These are phyloP conservation scores for Rhynchomys soricoides DNA, from an alignment of 2,113 vertebrate species.

Conservation along the genomic window DNA sequence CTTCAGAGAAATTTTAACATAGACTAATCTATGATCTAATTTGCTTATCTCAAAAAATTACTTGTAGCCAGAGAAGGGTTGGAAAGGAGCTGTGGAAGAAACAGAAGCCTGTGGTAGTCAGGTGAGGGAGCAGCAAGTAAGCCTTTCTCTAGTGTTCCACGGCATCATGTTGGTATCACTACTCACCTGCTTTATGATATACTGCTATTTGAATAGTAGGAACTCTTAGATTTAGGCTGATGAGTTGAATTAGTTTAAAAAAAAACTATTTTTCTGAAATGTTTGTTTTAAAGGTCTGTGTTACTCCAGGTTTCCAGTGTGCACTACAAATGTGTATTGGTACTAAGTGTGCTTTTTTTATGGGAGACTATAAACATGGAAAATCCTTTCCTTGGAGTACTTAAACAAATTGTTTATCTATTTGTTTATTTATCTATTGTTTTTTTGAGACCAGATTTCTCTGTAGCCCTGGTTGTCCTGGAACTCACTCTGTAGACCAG, in stretches of 20 bases:
- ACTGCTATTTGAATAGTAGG: conserved; percentile 3
- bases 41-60: conserved; percentile 33
- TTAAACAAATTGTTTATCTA: too few relatives aligned
- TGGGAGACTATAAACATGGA: conserved; percentile 37
- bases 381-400: conserved; percentile 58
- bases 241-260: conserved; percentile 45
- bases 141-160: not conserved
- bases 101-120: not conserved
- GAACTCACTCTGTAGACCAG: too few relatives aligned
- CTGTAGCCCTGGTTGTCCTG: too few relatives aligned
- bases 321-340: conserved; percentile 15
- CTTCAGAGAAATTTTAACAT: conserved; percentile 28
- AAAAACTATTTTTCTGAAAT: not conserved
- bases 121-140: not conserved
- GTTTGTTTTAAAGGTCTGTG: conserved; percentile 31
- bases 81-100: not conserved
- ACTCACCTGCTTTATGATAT: not conserved
- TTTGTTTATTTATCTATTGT: too few relatives aligned
- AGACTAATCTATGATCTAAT: conserved; percentile 20
- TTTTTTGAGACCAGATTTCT: too few relatives aligned
- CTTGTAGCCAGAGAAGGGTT: not conserved
- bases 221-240: conserved; percentile 28
- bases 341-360: conserved; percentile 7
- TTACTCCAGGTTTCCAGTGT: conserved; percentile 29
- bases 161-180: not conserved